These are phyloP conservation scores for Petromus typicus DNA, from an alignment of 2,113 vertebrate species.

Conservation along the genomic window DNA sequence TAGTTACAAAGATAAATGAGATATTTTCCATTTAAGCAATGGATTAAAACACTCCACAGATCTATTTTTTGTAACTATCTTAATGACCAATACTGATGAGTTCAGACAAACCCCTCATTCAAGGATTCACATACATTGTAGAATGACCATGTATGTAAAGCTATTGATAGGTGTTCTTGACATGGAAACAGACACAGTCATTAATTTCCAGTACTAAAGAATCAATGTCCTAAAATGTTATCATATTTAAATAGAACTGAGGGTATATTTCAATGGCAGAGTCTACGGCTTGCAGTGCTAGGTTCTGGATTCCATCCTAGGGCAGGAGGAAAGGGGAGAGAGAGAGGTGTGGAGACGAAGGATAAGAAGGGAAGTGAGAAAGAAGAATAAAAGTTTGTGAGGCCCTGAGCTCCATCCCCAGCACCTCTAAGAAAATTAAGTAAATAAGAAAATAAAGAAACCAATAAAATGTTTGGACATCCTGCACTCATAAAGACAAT, in stretches of 20 bases:
- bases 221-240: slow-evolving; percentile 10
- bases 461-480: not conserved
- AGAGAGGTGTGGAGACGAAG: not conserved
- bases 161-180: not conserved
- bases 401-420: not conserved
- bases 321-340: not conserved
- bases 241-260: not conserved
- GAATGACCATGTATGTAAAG: not conserved
- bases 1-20: slow-evolving; percentile 25
- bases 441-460: not conserved
- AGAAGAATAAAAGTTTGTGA: not conserved
- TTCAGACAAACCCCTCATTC: slow-evolving; percentile 20
- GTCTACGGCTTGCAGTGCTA: not conserved
- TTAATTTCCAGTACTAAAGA: not conserved
- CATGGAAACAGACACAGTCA: not conserved
- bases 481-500: not conserved
- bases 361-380: not conserved
- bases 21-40: not conserved
- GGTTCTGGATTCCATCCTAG: not conserved
- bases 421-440: not conserved
- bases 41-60: not conserved
- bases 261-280: not conserved
- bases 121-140: not conserved
- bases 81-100: not conserved
- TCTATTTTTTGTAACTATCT: not conserved